Conservation (phyloP, 2,797 vertebrate species). For the Gymnothorax javanicus region DNA sequence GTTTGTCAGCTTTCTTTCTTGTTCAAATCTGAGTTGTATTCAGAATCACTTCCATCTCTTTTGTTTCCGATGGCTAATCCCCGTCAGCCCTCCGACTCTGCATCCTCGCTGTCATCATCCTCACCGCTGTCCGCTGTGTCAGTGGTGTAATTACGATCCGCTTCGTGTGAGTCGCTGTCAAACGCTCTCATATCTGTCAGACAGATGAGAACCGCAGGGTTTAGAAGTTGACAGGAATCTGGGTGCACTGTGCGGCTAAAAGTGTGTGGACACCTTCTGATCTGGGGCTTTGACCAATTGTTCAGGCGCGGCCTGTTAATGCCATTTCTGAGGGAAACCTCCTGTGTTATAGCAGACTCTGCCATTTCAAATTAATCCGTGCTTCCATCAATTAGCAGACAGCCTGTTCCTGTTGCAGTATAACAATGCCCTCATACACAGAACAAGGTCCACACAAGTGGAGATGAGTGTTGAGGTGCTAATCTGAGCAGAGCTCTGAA, state of each 20-base stretch:
- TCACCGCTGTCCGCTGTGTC: constrained; percentile 36
- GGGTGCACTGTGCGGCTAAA: background rate
- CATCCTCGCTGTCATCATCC: constrained; percentile 37
- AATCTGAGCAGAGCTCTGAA: too few relatives aligned
- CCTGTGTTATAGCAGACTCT: too few relatives aligned
- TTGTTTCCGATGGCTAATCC: constrained; percentile 26
- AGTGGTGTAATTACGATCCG: constrained; percentile 29
- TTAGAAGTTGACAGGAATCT: background rate
- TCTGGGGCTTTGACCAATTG: too few relatives aligned
- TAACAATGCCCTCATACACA: too few relatives aligned
- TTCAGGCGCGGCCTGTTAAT: too few relatives aligned
- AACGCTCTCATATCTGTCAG: constrained; percentile 24
- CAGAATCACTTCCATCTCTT: background rate
- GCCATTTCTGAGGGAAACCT: too few relatives aligned
- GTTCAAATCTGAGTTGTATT: background rate
- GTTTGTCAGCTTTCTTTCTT: constrained; percentile 1
- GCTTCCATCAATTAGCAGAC: too few relatives aligned
- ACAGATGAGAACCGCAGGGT: background rate
- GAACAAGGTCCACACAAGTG: too few relatives aligned
- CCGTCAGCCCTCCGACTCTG: constrained; percentile 49
- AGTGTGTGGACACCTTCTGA: too few relatives aligned
- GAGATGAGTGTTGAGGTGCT: too few relatives aligned
- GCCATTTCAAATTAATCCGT: too few relatives aligned
- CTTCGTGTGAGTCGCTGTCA: constrained; percentile 32
- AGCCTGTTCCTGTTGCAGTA: too few relatives aligned